Base-by-base conservation (phyloP, 2,113 vertebrate genomes). In the Carollia perspicillata region DNA sequence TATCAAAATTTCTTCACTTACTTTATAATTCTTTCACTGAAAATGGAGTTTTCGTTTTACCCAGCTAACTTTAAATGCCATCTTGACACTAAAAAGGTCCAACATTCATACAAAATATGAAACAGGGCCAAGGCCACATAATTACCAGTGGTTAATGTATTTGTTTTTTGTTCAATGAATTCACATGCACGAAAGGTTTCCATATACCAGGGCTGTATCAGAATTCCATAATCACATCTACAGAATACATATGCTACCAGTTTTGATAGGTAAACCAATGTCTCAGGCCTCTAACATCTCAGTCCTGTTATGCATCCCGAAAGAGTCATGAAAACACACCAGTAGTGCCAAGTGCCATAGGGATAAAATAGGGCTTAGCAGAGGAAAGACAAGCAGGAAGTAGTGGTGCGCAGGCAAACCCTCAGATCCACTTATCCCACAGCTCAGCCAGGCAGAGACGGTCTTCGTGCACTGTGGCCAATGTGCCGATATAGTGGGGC, bases 51-150 rank as follows among this genome's bases (percentile, higher is more conserved):
- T 80, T 78, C 16, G 8, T 72, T 49, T 51, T 58, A 81, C 28
- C 14, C 4, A 7, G 20, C 18, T 88, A 35, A 74, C 30, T 77
- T 60, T 85, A 68, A 8, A 28, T 47, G 66, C 37, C 7, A 1
- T 91, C 51, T 72, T 84, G 77, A 84, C 53, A 66, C 44, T 65
- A 35, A 37, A 71, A 71, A n/a, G 30, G 16, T 40, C 49, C n/a
- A 77, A 84, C 37, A 72, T 63, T 55, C 26, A 51, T 51, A 75
- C 16, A 93, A 84, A 92, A 85, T 89, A 51, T 53, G 42, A 69
- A 10, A 44, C 8, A 58, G 6, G 37, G 26, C 28, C 22, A n/a
- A 84, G 65, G 30, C 55, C 33, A 78, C 78, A 75, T 75, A 35
- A 91, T 55, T 22, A 60, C 8, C 30, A 26, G 60, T 51, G n/a